Evolutionary conservation across 1,140 invertebrate genomes (phyloP).

Genomic region (Laupala kohalensis): DNA sequence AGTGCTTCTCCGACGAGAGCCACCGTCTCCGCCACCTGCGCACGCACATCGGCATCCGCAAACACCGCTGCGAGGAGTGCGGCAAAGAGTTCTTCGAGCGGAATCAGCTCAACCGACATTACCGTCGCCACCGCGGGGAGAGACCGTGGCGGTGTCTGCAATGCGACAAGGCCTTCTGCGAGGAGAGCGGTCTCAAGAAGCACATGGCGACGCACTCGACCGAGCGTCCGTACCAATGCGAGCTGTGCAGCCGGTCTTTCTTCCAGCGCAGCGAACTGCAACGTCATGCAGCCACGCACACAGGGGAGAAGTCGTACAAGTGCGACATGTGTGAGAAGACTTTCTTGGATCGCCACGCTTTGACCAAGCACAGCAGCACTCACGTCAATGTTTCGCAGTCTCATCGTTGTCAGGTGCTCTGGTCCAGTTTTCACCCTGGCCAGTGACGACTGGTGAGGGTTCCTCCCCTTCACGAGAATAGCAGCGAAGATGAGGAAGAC

Average conservation of each 20-base stretch:
- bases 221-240: neutral
- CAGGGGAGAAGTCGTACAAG: neutral
- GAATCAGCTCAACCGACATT: neutral
- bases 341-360: neutral
- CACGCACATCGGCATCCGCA: neutral
- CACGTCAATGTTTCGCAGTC: neutral
- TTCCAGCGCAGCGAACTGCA: neutral
- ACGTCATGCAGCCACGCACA: neutral
- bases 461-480: neutral
- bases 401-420: neutral
- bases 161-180: neutral
- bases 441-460: neutral
- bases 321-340: neutral
- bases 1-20: conserved; percentile 8
- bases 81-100: neutral
- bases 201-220: neutral
- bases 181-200: neutral
- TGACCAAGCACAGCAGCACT: neutral
- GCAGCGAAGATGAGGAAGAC: no score
- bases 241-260: neutral
- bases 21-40: neutral
- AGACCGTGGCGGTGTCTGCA: neutral
- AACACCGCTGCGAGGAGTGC: neutral
- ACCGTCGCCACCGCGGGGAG: neutral
- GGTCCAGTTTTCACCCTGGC: neutral